Base-by-base conservation (phyloP, 2,113 vertebrate species). In the Toxotes chatareus region DNA sequence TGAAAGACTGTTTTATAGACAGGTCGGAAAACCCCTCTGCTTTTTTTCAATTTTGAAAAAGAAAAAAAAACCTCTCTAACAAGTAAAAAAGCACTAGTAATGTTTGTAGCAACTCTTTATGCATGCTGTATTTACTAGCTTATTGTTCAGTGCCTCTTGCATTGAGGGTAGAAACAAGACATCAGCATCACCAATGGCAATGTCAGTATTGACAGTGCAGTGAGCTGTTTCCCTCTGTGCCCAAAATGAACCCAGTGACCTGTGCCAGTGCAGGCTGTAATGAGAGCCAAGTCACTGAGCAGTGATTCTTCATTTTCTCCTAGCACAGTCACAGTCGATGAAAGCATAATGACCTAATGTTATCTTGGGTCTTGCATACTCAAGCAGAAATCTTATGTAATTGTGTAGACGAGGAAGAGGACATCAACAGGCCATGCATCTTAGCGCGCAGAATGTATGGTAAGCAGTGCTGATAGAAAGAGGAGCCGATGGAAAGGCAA, bases 161-260 rank as follows among this genome's bases (percentile, higher is more conserved):
- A 78, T 16, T 40, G 65, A 72, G 27, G 7, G 14, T 74, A 62
- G 44, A 80, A 77, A 67, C 1, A 14, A 82, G 66, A 76, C 61
- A 32, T 85, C 60, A 46, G 74, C 75, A 51, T 80, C n/a, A 76
- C 57, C 67, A 68, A 61, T 77, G 14, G 51, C 59, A 63, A n/a
- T 67, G 66, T 60, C 65, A 68, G 68, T 86, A 83, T 82, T 84
- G 67, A 86, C 62, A 85, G 7, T 7, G 14, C 71, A 66, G 82
- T 40, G 76, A 87, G 79, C 68, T 70, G 60, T 85, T 78, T 88
- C 36, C 31, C 74, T 76, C 53, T 68, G 46, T 76, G 40, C 44
- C 77, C 76, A 82, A 73, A 83, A 23, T 71, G 70, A 92, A 91
- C 90, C 75, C 59, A 49, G 19, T 87, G 89, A 87, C 89, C 86